Percentiles rank a stretch among this genome's conserved stretches.
These are phyloP conservation scores for Stegodyphus mimosarum DNA, from an alignment of 1,140 invertebrate genomes.

Conservation along the genomic window DNA sequence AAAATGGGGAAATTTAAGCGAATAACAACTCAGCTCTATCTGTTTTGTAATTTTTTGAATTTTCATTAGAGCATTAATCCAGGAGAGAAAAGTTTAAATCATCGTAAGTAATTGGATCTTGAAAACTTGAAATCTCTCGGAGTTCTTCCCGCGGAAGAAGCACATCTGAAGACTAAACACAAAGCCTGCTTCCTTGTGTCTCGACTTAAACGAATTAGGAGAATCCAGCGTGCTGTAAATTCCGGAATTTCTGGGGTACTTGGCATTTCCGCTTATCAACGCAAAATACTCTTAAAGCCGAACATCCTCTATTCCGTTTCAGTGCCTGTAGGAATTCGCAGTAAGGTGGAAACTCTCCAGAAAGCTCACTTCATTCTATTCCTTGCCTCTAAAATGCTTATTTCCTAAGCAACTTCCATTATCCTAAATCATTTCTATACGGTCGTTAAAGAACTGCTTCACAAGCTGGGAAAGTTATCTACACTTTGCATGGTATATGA, in stretches of 20 bases:
- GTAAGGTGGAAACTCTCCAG: neutral
- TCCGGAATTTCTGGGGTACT: conserved; percentile 41
- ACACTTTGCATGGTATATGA: no score
- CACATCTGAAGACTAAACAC: conserved; percentile 13
- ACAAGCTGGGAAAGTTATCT: neutral
- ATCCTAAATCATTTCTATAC: conserved; percentile 48
- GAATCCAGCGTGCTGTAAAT: conserved; percentile 18
- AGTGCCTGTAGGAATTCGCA: conserved; percentile 31
- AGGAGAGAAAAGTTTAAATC: conserved; percentile 6
- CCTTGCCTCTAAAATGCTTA: conserved; percentile 19
- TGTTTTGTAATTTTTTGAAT: neutral
- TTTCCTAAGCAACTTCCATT: conserved; percentile 42
- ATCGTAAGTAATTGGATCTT: conserved; percentile 36
- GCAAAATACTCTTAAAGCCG: conserved; percentile 35
- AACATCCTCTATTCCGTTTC: conserved; percentile 26
- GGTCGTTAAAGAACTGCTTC: conserved; percentile 45
- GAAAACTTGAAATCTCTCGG: conserved; percentile 26
- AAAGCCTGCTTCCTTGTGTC: conserved; percentile 15
- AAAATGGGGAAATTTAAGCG: no score
- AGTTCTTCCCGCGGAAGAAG: conserved; percentile 38
- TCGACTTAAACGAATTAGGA: conserved; percentile 42
- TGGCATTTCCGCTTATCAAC: conserved; percentile 42
- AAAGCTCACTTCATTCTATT: conserved; percentile 21
- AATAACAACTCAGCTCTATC: no score
- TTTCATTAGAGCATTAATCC: neutral